Conservation (phyloP, 1,140 invertebrate genomes). For the Metopolophium dirhodum region DNA sequence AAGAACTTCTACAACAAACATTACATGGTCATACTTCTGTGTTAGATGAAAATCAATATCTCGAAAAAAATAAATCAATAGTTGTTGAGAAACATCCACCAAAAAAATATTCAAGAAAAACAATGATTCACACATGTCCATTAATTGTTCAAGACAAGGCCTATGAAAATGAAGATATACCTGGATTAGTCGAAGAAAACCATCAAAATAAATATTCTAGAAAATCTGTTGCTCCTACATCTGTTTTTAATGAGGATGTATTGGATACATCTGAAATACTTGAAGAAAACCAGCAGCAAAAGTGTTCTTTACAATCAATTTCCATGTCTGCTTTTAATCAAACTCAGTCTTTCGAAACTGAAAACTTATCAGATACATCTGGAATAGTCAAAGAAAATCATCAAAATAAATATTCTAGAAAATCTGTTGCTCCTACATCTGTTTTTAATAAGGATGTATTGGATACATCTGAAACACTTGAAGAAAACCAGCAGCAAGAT, state of each 20-base stretch:
- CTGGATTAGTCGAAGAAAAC: background rate
- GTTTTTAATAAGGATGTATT: background rate
- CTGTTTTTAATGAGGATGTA: background rate
- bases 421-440: background rate
- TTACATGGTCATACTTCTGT: background rate
- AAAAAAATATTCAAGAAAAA: conserved; percentile 39
- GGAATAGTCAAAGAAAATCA: background rate
- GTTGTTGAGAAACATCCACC: background rate
- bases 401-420: background rate
- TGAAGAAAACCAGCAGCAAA: background rate
- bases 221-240: background rate
- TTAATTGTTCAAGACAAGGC: background rate
- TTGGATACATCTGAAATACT: background rate
- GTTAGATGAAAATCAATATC: background rate
- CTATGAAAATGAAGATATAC: background rate
- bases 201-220: background rate
- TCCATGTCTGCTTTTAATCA: too few species aligned
- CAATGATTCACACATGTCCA: background rate
- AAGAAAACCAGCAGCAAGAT: background rate
- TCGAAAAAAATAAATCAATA: background rate
- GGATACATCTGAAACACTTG: background rate
- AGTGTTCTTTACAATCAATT: background rate
- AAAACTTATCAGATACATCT: background rate
- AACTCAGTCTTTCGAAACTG: background rate
- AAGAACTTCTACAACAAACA: background rate